Evolutionary conservation across 2,113 vertebrate species (phyloP).

Genomic region (Tragelaphus scriptus): DNA sequence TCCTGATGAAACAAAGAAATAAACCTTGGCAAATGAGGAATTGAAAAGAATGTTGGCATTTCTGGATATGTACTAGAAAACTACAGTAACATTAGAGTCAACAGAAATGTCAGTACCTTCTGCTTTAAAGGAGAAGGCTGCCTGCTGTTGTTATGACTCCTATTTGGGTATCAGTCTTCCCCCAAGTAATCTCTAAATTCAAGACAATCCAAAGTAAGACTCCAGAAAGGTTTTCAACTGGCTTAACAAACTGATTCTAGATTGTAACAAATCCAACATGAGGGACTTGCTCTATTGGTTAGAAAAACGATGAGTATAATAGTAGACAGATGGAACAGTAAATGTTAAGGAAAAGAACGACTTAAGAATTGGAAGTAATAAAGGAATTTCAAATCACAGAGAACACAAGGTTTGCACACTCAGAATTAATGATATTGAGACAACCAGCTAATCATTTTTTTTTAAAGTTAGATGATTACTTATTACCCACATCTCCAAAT

Average conservation of each 20-base stretch:
- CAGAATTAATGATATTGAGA: neutral
- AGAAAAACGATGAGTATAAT: neutral
- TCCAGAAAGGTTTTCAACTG: neutral
- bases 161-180: neutral
- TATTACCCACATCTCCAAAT: neutral
- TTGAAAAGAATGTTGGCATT: neutral
- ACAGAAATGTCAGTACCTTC: rapidly evolving
- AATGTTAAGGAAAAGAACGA: neutral
- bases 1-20: neutral
- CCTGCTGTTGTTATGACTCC: rapidly evolving
- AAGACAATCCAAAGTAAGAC: neutral
- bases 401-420: neutral
- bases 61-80: neutral
- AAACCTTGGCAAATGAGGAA: neutral
- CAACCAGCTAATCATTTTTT: neutral
- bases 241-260: neutral
- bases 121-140: neutral
- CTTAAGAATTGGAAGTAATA: neutral
- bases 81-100: rapidly evolving
- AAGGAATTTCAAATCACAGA: neutral
- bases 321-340: neutral
- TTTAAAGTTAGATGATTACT: neutral
- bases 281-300: neutral
- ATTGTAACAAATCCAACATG: neutral
- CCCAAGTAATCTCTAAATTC: neutral